These are phyloP conservation scores for Rhinoptilus africanus DNA, from an alignment of 2,113 vertebrate genomes.

Conservation along the genomic window DNA sequence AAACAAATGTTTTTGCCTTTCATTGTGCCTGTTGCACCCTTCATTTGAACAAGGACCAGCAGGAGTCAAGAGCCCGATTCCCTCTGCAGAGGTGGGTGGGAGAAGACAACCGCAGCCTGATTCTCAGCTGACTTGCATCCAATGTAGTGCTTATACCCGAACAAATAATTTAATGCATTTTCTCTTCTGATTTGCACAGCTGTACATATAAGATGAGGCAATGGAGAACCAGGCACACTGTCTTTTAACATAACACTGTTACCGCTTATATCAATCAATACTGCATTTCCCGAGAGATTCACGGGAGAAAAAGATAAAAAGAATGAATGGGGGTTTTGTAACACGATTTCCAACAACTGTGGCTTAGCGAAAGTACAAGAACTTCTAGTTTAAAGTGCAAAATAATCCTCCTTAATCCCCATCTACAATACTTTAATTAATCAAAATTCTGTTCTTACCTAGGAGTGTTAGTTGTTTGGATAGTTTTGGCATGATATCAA, in stretches of 20 bases:
- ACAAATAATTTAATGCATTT: neutral
- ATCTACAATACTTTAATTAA: neutral
- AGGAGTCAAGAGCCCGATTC: neutral
- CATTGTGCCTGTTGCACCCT: no score
- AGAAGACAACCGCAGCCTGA: neutral
- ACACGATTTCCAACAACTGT: neutral
- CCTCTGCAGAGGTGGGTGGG: neutral
- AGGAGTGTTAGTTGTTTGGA: slow-evolving; percentile 89
- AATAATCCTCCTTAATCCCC: slow-evolving; percentile 15
- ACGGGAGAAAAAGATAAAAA: neutral
- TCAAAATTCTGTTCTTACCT: slow-evolving; percentile 74
- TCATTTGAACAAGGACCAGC: neutral
- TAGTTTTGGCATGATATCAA: slow-evolving; percentile 83
- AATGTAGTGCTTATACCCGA: fast-evolving
- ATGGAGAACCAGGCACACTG: neutral
- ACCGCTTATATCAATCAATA: neutral
- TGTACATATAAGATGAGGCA: neutral
- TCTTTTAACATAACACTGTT: neutral
- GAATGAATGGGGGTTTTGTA: neutral
- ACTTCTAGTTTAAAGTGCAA: neutral
- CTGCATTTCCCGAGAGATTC: neutral
- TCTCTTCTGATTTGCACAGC: neutral
- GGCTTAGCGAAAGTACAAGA: neutral
- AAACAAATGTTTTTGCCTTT: neutral
- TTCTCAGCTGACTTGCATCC: neutral